Percentiles rank a stretch among this genome's conserved stretches.
These are phyloP conservation scores for Drosophila borealis DNA, from an alignment of 2,888 invertebrate species.

Conservation along the genomic window DNA sequence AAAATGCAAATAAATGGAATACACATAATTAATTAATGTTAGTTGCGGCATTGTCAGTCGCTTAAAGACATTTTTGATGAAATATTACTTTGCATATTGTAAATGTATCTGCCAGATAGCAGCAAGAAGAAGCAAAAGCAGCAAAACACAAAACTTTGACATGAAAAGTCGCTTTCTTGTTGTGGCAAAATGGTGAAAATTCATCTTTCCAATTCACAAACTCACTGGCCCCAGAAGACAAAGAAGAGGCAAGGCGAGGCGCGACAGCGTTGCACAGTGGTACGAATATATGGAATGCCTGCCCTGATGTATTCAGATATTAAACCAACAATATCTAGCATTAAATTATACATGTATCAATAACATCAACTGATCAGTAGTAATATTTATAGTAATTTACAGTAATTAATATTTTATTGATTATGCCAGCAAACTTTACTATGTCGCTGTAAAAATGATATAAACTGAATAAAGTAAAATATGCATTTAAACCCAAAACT, in stretches of 20 bases:
- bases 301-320: no score
- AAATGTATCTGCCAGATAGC: slow-evolving; percentile 31
- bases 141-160: slow-evolving; percentile 33
- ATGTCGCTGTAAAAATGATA: no score
- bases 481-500: no score
- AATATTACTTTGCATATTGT: slow-evolving; percentile 41
- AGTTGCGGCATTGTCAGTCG: slow-evolving; percentile 32
- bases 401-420: no score
- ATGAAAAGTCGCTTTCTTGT: slow-evolving; percentile 62
- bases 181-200: slow-evolving; percentile 58
- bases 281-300: background rate
- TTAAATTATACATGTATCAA: no score
- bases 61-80: slow-evolving; percentile 33
- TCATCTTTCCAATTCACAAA: slow-evolving; percentile 60
- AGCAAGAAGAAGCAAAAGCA: background rate
- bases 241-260: background rate
- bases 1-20: slow-evolving; percentile 11
- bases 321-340: no score
- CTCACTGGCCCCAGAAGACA: slow-evolving; percentile 12
- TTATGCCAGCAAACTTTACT: no score
- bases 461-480: no score
- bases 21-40: slow-evolving; percentile 46
- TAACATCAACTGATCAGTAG: no score
- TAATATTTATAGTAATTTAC: no score
- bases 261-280: slow-evolving; percentile 16